Evolutionary conservation across 2,797 vertebrate genomes (phyloP).

Genomic region (Rachycentron canadum): DNA sequence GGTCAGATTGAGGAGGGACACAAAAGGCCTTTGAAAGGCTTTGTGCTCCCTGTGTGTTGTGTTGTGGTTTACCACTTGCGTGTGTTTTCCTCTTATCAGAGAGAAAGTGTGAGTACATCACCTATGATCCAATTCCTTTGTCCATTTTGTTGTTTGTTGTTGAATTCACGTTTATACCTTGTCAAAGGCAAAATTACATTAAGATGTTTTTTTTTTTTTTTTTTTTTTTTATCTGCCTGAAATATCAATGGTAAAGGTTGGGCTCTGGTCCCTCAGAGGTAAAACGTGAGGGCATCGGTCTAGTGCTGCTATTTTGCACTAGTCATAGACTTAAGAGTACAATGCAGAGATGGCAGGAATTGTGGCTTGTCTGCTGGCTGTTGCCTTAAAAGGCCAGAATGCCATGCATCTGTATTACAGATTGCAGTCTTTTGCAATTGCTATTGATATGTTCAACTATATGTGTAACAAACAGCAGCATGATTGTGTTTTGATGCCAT

Average conservation of each 20-base stretch:
- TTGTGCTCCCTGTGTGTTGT: conserved; percentile 70
- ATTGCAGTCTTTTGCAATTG: not conserved
- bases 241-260: not conserved
- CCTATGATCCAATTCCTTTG: conserved; percentile 49
- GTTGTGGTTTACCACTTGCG: conserved; percentile 61
- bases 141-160: conserved; percentile 18
- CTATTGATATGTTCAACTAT: conserved; percentile 28
- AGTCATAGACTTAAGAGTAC: not conserved
- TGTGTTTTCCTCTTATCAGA: conserved; percentile 68
- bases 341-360: not conserved
- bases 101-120: conserved; percentile 64
- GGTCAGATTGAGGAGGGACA: conserved; percentile 80
- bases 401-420: conserved; percentile 10
- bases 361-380: not conserved
- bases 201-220: conserved; percentile 19
- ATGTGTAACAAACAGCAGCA: conserved; percentile 9
- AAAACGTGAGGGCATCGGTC: not conserved
- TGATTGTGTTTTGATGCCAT: not conserved
- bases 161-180: conserved; percentile 20
- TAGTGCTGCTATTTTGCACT: not conserved
- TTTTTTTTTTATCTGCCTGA: conserved; percentile 3
- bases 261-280: not conserved
- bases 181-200: conserved; percentile 14
- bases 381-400: conserved; percentile 18
- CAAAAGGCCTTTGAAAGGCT: conserved; percentile 80